Evolutionary conservation across 1,140 invertebrate genomes (phyloP).

Genomic region (Drosophila virilis): DNA sequence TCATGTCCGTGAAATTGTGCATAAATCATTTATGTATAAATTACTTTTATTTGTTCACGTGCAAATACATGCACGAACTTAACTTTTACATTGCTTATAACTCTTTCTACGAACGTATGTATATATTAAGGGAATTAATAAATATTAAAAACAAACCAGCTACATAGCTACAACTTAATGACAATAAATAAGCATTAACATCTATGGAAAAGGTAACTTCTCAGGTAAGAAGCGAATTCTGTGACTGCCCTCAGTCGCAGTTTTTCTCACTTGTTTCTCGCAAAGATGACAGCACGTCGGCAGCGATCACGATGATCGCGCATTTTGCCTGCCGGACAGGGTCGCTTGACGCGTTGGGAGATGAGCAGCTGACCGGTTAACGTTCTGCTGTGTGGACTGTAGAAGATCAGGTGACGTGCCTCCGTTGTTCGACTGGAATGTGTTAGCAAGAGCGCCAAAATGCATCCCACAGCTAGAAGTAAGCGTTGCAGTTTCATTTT

Average conservation of each 20-base stretch:
- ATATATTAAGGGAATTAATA: conserved; percentile 13
- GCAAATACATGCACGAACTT: not conserved
- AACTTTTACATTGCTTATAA: conserved; percentile 3
- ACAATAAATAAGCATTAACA: conserved; percentile 17
- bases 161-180: conserved; percentile 5
- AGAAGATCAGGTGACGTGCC: conserved; percentile 65
- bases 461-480: conserved; percentile 30
- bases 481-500: conserved; percentile 56
- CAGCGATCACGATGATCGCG: conserved; percentile 78
- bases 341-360: conserved; percentile 48
- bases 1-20: no score
- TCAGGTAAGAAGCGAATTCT: no score
- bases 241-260: not conserved
- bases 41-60: conserved; percentile 2
- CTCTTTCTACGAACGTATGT: not conserved
- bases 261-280: conserved; percentile 51
- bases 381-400: conserved; percentile 47
- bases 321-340: conserved; percentile 73
- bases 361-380: conserved; percentile 65
- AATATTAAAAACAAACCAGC: conserved; percentile 6
- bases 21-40: not conserved
- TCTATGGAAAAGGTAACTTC: not conserved
- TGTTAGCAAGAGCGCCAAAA: conserved; percentile 41
- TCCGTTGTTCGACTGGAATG: conserved; percentile 36
- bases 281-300: conserved; percentile 69